These are phyloP conservation scores for Nephrotoma flavescens DNA, from an alignment of 2,888 invertebrate species.

Conservation along the genomic window DNA sequence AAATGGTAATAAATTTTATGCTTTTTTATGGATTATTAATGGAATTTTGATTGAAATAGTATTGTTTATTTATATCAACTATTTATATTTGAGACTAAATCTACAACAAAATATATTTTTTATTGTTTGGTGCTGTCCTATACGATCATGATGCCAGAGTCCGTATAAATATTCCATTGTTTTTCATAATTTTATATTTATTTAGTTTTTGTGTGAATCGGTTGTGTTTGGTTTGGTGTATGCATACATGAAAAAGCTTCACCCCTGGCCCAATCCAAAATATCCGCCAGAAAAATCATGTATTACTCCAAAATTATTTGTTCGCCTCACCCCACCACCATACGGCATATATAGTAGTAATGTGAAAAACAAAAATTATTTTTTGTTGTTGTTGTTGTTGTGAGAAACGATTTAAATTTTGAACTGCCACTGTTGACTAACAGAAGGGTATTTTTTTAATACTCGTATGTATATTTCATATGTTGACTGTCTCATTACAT, in stretches of 20 bases:
- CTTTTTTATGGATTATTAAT: neutral
- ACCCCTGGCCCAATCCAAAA: neutral
- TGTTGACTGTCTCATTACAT: neutral
- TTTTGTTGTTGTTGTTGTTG: neutral
- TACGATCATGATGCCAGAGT: no score
- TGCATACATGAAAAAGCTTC: no score
- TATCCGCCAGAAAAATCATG: neutral
- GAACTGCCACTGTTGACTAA: neutral
- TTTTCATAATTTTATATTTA: no score
- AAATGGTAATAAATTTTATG: neutral
- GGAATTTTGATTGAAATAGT: neutral
- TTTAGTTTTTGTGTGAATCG: neutral
- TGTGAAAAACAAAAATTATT: neutral
- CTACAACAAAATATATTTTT: no score
- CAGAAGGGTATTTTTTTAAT: neutral
- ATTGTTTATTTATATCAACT: neutral
- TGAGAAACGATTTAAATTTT: neutral
- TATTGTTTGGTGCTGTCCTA: no score
- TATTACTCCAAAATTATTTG: no score
- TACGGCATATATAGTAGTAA: neutral
- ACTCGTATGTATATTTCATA: neutral
- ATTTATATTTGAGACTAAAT: no score
- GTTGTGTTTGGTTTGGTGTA: neutral
- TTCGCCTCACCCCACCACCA: neutral
- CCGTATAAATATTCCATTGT: no score